phyloP scores from a whole-genome alignment of 2,888 invertebrate genomes.

The Anaspis maculata region DNA sequence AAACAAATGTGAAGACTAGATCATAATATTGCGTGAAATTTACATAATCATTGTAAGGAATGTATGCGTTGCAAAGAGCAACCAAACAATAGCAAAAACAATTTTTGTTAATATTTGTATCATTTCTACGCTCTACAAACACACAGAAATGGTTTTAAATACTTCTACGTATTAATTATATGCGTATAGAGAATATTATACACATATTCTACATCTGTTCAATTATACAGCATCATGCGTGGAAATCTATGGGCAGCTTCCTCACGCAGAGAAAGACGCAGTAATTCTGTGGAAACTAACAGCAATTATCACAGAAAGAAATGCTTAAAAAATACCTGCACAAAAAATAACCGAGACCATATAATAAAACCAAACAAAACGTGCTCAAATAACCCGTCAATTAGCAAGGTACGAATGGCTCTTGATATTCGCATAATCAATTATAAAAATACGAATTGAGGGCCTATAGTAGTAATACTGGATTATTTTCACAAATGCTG shows the following conservation, averaged over 20 bases:
- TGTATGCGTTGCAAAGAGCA: conserved; percentile 13
- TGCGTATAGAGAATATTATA: too few relatives aligned
- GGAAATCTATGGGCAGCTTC: too few relatives aligned
- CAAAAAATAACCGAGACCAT: conserved; percentile 8
- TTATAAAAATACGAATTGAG: conserved; percentile 7
- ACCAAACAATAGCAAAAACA: too few relatives aligned
- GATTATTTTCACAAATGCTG: too few relatives aligned
- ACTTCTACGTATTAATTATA: conserved; percentile 25
- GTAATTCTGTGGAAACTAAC: conserved; percentile 25
- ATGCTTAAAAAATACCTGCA: conserved; percentile 23
- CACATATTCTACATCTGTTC: too few relatives aligned
- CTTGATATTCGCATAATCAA: conserved; percentile 6
- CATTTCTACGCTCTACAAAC: conserved; percentile 28
- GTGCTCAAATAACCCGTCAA: conserved; percentile 15
- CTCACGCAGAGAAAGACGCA: too few relatives aligned
- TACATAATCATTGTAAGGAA: conserved; percentile 15
- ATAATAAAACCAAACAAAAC: conserved; percentile 4
- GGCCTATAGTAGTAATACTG: too few relatives aligned
- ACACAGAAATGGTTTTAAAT: conserved; percentile 35
- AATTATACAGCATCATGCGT: conserved; percentile 22
- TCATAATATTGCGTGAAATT: conserved; percentile 26
- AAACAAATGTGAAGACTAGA: conserved; percentile 33
- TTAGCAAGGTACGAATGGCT: conserved; percentile 13
- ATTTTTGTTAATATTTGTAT: too few relatives aligned
- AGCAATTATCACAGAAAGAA: conserved; percentile 32